Base-by-base conservation (phyloP, 1,140 invertebrate genomes). In the Onthophagus taurus region DNA sequence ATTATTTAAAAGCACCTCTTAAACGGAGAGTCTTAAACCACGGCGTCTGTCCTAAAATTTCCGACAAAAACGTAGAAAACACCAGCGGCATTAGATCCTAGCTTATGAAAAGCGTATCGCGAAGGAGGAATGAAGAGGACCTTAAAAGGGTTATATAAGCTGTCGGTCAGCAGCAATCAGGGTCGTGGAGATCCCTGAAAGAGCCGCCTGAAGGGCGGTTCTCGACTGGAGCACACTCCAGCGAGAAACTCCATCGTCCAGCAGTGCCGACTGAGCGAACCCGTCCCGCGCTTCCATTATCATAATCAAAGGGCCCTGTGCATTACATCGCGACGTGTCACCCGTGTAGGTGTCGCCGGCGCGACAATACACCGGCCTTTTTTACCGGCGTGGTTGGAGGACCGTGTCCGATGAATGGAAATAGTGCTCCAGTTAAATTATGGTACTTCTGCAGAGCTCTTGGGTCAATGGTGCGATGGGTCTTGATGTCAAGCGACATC, bases 161-260 rank as follows among this genome's bases (percentile, higher is more conserved):
- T 49, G 48, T 45, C 48, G 48, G 48, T 49, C 48, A 49, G 48
- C 48, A 34, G 48, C 48, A 49, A 49, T 49, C 48, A 49, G 48
- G 43, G 37, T 45, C 44, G 34, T 45, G 37, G 41, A 45, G 48
- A 38, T 49, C 44, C n/a, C 37, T 49, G 38, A 41, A 41, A 41
- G 38, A 41, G 23, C 38, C 35, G 35, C 21, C 43, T 39, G 43
- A 42, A 49, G 48, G 44, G 48, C 36, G 37, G 43, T 49, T 38
- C 48, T n/a, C 41, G 48, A 26, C 35, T 42, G 38, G 44, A 49
- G 38, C 45, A 44, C 38, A 37, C 39, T 39, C 42, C 44, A 31
- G 38, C 20, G 44, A 49, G 47, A 36, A 44, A 42, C 42, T 49
- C 47, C 44, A 45, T 19, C 21, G 38, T 41, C 38, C 38, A 26